These are phyloP conservation scores for Drosophila tsacasi DNA, from an alignment of 1,140 invertebrate species.

Conservation along the genomic window DNA sequence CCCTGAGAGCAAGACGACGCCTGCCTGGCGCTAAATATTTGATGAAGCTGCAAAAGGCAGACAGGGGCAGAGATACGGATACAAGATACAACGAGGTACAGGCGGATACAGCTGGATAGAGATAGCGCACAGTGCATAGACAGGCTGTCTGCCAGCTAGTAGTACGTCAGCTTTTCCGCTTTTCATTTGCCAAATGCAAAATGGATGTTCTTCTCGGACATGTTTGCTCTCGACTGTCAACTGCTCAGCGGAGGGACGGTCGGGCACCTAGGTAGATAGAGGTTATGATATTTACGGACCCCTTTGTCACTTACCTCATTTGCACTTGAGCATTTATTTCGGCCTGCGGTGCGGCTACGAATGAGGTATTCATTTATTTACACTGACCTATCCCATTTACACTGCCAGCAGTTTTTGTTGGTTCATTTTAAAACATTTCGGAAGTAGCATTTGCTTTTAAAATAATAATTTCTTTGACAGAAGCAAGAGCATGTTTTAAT, in stretches of 20 bases:
- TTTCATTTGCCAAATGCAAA: conserved; percentile 73
- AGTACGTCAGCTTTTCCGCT: conserved; percentile 53
- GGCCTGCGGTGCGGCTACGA: conserved; percentile 31
- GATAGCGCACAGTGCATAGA: conserved; percentile 36
- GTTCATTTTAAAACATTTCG: not conserved
- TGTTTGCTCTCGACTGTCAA: conserved; percentile 42
- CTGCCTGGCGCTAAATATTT: conserved; percentile 77
- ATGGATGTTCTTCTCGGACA: conserved; percentile 56
- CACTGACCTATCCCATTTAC: conserved; percentile 48
- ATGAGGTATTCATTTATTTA: conserved; percentile 54
- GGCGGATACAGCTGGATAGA: conserved; percentile 24
- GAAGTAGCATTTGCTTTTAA: not conserved
- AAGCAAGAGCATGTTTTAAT: not conserved
- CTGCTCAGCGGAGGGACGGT: conserved; percentile 13
- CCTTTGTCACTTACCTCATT: conserved; percentile 66
- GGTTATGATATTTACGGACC: conserved; percentile 33
- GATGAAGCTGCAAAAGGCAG: conserved; percentile 69
- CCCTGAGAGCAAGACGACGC: conserved; percentile 40
- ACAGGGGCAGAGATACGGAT: conserved; percentile 37
- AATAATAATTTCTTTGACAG: not conserved
- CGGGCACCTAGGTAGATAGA: not conserved
- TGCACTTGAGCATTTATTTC: conserved; percentile 67
- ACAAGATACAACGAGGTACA: conserved; percentile 32
- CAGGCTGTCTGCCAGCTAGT: conserved; percentile 46
- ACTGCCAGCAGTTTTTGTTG: not conserved